phyloP scores from a whole-genome alignment of 2,797 vertebrate genomes.

The Clarias pachynema region DNA sequence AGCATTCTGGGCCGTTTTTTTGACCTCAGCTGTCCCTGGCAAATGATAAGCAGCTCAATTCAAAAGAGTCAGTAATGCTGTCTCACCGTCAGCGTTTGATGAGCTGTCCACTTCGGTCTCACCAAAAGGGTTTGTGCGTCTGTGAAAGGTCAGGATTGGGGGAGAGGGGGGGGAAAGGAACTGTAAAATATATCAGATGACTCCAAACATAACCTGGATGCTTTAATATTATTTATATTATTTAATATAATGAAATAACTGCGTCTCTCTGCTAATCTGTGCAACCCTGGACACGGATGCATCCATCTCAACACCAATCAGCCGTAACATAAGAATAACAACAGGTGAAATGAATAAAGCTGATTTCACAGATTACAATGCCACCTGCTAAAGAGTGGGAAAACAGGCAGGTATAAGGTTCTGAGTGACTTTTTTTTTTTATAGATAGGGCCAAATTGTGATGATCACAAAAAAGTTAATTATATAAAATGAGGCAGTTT shows the following conservation, averaged over 20 bases:
- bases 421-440: no score
- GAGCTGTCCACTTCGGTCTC: constrained; percentile 83
- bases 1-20: not conserved
- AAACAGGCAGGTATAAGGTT: no score
- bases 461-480: no score
- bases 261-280: not conserved
- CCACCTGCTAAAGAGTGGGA: no score
- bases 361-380: no score
- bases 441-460: no score
- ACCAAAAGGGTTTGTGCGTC: constrained; percentile 95
- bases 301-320: not conserved
- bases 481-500: not conserved
- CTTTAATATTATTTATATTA: not conserved
- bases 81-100: constrained; percentile 79
- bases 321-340: no score
- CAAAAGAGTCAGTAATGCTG: not conserved
- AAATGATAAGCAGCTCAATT: constrained; percentile 15
- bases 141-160: constrained; percentile 56
- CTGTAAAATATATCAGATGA: not conserved
- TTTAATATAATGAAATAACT: no score
- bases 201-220: not conserved
- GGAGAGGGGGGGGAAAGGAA: constrained; percentile 12
- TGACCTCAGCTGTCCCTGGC: constrained; percentile 1
- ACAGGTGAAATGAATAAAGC: no score
- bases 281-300: not conserved